These are phyloP conservation scores for Emydura subglobosa DNA, from an alignment of 2,113 vertebrate genomes.

Conservation along the genomic window DNA sequence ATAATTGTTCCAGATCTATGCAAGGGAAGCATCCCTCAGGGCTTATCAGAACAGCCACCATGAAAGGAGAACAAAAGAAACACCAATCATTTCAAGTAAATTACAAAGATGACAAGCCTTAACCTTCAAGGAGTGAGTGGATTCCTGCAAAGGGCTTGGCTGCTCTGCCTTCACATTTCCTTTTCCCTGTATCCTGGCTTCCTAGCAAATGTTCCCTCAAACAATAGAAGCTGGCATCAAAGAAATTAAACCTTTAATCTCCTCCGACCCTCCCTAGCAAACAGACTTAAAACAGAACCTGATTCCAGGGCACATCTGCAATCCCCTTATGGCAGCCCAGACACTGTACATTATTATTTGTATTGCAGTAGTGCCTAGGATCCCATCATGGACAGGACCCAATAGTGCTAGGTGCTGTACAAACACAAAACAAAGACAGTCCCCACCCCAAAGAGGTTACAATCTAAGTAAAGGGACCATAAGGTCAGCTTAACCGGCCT, in stretches of 20 bases:
- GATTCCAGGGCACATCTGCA: not conserved
- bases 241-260: not conserved
- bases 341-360: not conserved
- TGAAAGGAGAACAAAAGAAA: slow-evolving; percentile 72
- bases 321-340: not conserved
- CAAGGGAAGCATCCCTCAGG: slow-evolving; percentile 56
- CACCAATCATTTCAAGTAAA: slow-evolving; percentile 72
- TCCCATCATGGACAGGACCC: accelerated
- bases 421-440: not conserved
- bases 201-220: slow-evolving; percentile 54
- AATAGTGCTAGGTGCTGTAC: accelerated
- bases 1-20: slow-evolving; percentile 38
- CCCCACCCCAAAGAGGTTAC: not conserved
- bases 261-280: not conserved
- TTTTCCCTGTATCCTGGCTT: slow-evolving; percentile 49
- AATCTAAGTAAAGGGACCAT: not conserved
- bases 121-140: slow-evolving; percentile 64
- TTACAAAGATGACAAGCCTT: slow-evolving; percentile 62
- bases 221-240: slow-evolving; percentile 60
- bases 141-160: slow-evolving; percentile 70
- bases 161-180: slow-evolving; percentile 60
- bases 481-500: not conserved
- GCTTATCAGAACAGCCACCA: slow-evolving; percentile 62
- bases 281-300: slow-evolving; percentile 24
- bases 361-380: not conserved